These are phyloP conservation scores for Coregonus suidteri DNA, from an alignment of 2,797 vertebrate genomes.

Conservation along the genomic window DNA sequence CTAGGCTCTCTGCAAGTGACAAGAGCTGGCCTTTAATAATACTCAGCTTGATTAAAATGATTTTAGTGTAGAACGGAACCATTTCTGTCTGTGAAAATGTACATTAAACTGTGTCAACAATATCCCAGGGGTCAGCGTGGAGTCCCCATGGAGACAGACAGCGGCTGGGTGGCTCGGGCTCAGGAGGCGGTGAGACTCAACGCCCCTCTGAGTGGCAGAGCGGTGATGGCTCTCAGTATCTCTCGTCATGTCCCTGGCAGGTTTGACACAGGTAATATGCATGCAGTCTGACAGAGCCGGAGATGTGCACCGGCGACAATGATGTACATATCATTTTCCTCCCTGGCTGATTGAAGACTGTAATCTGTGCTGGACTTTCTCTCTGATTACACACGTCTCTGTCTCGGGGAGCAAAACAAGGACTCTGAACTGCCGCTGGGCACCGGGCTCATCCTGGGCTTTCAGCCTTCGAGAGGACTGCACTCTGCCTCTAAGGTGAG, in stretches of 20 bases:
- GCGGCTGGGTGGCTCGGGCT: conserved; percentile 44
- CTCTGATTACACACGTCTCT: conserved; percentile 81
- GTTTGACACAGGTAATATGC: conserved; percentile 83
- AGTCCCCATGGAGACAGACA: conserved; percentile 72
- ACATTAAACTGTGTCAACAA: conserved; percentile 77
- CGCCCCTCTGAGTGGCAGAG: conserved; percentile 73
- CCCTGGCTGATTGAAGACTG: conserved; percentile 86
- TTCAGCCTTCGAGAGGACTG: conserved; percentile 80
- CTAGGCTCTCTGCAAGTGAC: conserved; percentile 60
- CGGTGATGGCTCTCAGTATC: conserved; percentile 76
- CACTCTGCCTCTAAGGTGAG: conserved; percentile 79
- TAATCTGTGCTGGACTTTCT: conserved; percentile 83
- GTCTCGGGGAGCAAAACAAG: conserved; percentile 81
- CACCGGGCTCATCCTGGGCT: conserved; percentile 77
- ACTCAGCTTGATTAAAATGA: conserved; percentile 64
- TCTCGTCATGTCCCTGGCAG: conserved; percentile 77
- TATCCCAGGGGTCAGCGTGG: conserved; percentile 67
- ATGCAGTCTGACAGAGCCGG: conserved; percentile 72
- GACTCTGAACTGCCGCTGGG: conserved; percentile 74
- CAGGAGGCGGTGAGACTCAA: conserved; percentile 48
- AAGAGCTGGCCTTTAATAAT: conserved; percentile 57
- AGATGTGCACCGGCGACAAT: conserved; percentile 74
- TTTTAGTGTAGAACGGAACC: conserved; percentile 65
- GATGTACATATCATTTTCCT: conserved; percentile 87
- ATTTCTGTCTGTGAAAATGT: conserved; percentile 74